Percentiles rank a stretch among this genome's conserved stretches.
These are phyloP conservation scores for Lanistes nyassanus DNA, from an alignment of 1,140 invertebrate species.

Conservation along the genomic window DNA sequence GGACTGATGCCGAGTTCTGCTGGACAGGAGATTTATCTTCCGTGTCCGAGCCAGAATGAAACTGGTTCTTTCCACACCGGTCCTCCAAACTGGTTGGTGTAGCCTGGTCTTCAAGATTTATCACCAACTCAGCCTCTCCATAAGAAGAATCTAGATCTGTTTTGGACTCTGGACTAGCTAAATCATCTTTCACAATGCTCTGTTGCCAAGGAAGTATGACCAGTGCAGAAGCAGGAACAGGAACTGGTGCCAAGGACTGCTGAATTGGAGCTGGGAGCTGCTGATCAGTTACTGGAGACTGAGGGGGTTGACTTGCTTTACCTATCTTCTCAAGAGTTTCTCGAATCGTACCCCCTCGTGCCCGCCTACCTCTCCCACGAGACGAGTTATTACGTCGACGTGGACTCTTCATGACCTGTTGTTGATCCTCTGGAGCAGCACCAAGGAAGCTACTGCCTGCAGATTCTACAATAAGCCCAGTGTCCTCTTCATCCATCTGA, in stretches of 20 bases:
- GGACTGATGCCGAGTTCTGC: conserved; percentile 8
- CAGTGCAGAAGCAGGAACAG: background rate
- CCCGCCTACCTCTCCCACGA: conserved; percentile 26
- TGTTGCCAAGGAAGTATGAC: conserved; percentile 16
- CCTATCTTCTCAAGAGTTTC: background rate
- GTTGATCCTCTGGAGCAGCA: conserved; percentile 2
- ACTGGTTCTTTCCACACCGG: conserved; percentile 22
- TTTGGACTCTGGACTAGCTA: conserved; percentile 30
- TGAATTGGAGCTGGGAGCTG: conserved; percentile 2
- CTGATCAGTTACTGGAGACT: conserved; percentile 9
- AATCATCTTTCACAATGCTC: conserved; percentile 21
- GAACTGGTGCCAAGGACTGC: background rate
- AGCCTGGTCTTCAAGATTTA: conserved; percentile 35
- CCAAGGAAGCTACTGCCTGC: conserved; percentile 5
- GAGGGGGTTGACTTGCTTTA: background rate
- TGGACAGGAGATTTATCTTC: conserved; percentile 26
- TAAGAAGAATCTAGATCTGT: conserved; percentile 35
- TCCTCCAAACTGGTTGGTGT: conserved; percentile 29
- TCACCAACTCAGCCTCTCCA: conserved; percentile 34
- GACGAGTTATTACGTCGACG: conserved; percentile 4
- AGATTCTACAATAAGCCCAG: conserved; percentile 5
- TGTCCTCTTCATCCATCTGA: conserved; percentile 29
- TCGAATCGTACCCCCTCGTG: conserved; percentile 14
- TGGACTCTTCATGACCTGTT: conserved; percentile 17
- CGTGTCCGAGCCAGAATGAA: conserved; percentile 26